Percentiles rank a stretch among this genome's conserved stretches.
Evolutionary conservation across 2,797 vertebrate species (phyloP).

Genomic region (Enteromius afrohamiltoni): DNA sequence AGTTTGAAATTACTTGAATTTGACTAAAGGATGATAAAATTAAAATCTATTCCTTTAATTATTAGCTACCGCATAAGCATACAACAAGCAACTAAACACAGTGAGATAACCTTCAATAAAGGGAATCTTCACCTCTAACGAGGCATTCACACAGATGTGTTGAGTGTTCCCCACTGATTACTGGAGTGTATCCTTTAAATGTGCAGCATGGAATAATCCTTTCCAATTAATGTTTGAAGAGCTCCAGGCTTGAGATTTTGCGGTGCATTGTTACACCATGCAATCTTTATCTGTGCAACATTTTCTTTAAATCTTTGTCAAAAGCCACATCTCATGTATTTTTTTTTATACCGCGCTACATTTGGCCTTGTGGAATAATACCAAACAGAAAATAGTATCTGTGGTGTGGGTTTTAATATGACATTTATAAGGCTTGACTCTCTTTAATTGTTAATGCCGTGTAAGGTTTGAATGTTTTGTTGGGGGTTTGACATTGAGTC

Average conservation of each 20-base stretch:
- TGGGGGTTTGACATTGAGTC: not conserved
- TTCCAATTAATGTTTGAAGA: conserved; percentile 46
- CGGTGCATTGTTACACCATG: conserved; percentile 3
- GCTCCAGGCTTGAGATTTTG: conserved; percentile 25
- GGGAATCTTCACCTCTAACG: conserved; percentile 23
- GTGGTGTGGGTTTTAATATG: conserved; percentile 6
- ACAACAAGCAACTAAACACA: not conserved
- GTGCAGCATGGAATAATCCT: conserved; percentile 16
- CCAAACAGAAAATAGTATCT: not conserved
- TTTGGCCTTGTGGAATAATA: not conserved
- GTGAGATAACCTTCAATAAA: conserved; percentile 34
- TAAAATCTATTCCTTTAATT: not conserved
- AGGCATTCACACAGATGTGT: conserved; percentile 35
- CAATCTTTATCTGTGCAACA: conserved; percentile 21
- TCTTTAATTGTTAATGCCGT: conserved; percentile 12
- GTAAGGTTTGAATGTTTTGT: conserved; percentile 11
- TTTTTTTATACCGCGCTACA: not conserved
- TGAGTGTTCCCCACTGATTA: conserved; percentile 24
- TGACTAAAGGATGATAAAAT: not conserved
- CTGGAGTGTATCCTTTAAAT: conserved; percentile 35
- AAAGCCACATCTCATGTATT: not conserved
- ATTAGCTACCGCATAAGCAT: not conserved
- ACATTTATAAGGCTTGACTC: not conserved
- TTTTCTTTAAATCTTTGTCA: not conserved
- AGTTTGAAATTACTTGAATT: not conserved